Evolutionary conservation across 2,113 vertebrate genomes (phyloP), one percentile per base, ranked within the genome.

Genomic region (Scatophagus argus): DNA sequence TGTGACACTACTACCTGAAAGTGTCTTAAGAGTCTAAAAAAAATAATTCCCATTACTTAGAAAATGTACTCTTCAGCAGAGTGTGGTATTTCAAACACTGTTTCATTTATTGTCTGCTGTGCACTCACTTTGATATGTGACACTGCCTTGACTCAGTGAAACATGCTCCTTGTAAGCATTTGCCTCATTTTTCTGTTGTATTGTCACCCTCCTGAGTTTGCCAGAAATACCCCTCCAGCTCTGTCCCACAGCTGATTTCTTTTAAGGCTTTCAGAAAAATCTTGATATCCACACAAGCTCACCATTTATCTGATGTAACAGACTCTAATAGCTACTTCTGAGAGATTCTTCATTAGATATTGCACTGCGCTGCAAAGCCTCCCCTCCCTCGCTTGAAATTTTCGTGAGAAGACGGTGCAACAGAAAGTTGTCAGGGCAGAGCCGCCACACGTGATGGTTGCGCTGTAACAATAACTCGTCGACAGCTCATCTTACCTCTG

Each of bases 331-430:
- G 80, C 69, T 36, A 31, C 81, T 81, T 85, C 83, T 79, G 85
- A 86, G 79, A 85, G 85, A 88, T 89, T 71, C 52, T 72, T 87
- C 71, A 85, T 84, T 79, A 82, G 87, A 88, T 89, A 88, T 78
- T n/a, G 38, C 79, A 11, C 68, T 2, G 34, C 49, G 34, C 77
- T 39, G 66, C 6, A 51, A 69, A 60, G 55, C 36, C 85, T 70
- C 87, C 82, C 87, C 84, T 87, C 89, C 90, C 75, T 83, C 32
- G 8, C 78, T 23, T 16, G 4, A 86, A 79, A 51, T 85, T 93
- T 85, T 90, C 91, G 90, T 95, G 94, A 91, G 88, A 94, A 94
- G 89, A 81, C 62, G 47, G 76, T 55, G 72, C 83, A 83, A 84
- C 86, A 86, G 74, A 83, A 81, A 88, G 89, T 71, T 90, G 87